Base-by-base conservation (phyloP, 2,888 invertebrate species). In the Tetragnatha montana region DNA sequence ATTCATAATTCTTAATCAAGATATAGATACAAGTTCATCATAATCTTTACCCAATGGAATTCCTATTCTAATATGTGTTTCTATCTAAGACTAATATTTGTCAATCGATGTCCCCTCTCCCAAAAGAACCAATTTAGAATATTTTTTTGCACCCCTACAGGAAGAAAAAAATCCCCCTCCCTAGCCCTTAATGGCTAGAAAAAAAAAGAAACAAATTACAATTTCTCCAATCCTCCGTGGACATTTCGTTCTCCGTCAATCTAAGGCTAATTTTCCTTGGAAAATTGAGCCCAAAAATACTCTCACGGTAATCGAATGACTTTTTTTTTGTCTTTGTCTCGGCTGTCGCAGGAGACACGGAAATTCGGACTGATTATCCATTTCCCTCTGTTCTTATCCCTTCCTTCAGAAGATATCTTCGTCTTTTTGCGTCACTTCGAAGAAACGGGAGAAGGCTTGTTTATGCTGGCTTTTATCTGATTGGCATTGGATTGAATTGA, bases 331-430 rank as follows among this genome's bases (percentile, higher is more conserved):
- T 17, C 14, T 17, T 60, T 10, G 60, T 17, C 60, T 12, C 12
- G 60, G 17, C 60, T 0, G 10, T 8, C 14, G 12, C 35, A 60
- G 10, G 82, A 73, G 51, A 82, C 21, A 60, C 82, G 74, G 82
- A 82, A 82, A 82, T 82, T 82, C 73, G 73, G 19, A 50, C 14
- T 60, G 82, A 82, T 82, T 82, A 74, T 70, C 71, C 35, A 70
- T 71, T 81, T 81, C 81, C 74, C 60, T 35, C 22, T n/a, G 74
- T n/a, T 82, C 74, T 81, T 51, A 82, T 82, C 60, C 51, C 19
- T 60, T 19, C 73, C 78, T 14, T 8, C 35, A 35, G 35, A 35
- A 35, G 82, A 82, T 82, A 74, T 35, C 35, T 14, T 74, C 35
- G 14, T 60, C 60, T 60, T 60, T 8, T 60, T 60, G 60, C 60